These are phyloP conservation scores for Myotis daubentonii DNA, from an alignment of 2,797 vertebrate genomes.

Conservation along the genomic window DNA sequence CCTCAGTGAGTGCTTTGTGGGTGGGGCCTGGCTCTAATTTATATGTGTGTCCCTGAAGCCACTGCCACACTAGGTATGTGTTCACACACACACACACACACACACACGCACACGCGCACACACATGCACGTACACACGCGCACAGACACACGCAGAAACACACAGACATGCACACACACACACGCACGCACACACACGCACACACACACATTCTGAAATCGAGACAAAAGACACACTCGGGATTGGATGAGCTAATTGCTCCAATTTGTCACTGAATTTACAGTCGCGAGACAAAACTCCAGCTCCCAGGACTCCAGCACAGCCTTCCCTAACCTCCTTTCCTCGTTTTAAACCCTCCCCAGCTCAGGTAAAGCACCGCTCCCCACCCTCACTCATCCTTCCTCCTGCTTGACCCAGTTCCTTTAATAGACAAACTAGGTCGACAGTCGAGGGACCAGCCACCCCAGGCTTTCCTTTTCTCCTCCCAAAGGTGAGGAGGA, in stretches of 20 bases:
- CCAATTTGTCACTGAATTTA: slow-evolving; percentile 39
- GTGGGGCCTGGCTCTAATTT: neutral
- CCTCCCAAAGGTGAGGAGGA: neutral
- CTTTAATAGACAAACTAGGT: slow-evolving; percentile 60
- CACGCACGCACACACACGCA: neutral
- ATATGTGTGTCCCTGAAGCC: neutral
- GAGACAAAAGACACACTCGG: slow-evolving; percentile 15
- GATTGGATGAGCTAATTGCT: slow-evolving; percentile 21
- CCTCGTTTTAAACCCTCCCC: neutral
- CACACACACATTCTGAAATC: neutral
- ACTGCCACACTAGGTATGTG: neutral
- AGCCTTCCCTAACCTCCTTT: slow-evolving; percentile 48
- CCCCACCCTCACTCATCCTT: neutral
- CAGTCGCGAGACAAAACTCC: neutral
- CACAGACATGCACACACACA: neutral
- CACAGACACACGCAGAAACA: neutral
- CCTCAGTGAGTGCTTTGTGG: neutral
- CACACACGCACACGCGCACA: neutral
- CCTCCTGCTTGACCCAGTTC: slow-evolving; percentile 63
- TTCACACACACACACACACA: neutral
- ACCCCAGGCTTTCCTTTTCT: neutral
- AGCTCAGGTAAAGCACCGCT: neutral
- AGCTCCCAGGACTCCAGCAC: neutral
- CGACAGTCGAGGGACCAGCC: slow-evolving; percentile 45
- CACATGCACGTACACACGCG: neutral